phyloP scores from a whole-genome alignment of 1,140 invertebrate genomes.

The Pinna nobilis region DNA sequence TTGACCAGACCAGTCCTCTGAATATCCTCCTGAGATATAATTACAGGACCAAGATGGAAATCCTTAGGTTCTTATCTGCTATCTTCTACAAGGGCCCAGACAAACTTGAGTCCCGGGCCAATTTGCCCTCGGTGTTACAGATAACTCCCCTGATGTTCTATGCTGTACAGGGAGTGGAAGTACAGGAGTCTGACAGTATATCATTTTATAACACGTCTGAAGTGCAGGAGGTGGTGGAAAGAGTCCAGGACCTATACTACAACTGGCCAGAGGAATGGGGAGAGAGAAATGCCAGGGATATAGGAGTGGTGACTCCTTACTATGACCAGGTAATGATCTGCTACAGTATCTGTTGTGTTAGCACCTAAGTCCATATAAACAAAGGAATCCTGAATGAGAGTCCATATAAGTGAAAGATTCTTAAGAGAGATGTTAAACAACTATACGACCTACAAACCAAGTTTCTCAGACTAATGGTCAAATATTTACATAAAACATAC shows the following conservation, averaged over 20 bases:
- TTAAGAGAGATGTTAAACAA: too few species aligned
- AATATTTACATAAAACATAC: conserved; percentile 49
- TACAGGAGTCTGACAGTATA: conserved; percentile 84
- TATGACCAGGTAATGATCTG: conserved; percentile 82
- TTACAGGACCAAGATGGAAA: conserved; percentile 88
- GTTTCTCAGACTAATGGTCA: too few species aligned
- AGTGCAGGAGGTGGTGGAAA: conserved; percentile 84
- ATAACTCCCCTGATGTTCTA: conserved; percentile 85
- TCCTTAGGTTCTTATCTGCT: conserved; percentile 87
- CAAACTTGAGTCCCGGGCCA: conserved; percentile 54
- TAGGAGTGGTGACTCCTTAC: conserved; percentile 89
- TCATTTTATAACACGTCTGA: conserved; percentile 90
- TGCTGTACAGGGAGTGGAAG: conserved; percentile 84
- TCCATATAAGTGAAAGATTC: too few species aligned
- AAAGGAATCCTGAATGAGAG: not conserved
- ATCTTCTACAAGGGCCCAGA: conserved; percentile 85
- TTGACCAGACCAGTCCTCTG: conserved; percentile 44
- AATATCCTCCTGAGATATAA: conserved; percentile 80
- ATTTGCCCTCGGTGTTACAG: conserved; percentile 57
- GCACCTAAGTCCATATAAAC: not conserved
- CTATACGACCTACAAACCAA: too few species aligned
- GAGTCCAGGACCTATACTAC: conserved; percentile 81
- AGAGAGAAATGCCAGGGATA: conserved; percentile 82
- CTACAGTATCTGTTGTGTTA: too few species aligned
- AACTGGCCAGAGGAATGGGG: conserved; percentile 87